These are phyloP conservation scores for Allobates femoralis DNA, from an alignment of 2,797 vertebrate genomes.

Conservation along the genomic window DNA sequence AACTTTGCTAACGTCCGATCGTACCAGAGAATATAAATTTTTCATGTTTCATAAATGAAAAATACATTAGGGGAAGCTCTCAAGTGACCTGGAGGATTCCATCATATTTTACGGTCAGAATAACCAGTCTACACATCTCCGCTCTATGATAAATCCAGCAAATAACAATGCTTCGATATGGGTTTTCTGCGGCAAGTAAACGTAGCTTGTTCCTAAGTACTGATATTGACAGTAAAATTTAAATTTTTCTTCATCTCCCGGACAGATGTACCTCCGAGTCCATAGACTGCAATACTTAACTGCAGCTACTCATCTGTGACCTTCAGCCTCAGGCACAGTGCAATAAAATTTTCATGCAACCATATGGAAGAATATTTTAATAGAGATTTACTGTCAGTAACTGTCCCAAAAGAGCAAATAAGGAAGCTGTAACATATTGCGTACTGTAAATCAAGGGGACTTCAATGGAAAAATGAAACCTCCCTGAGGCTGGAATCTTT, in stretches of 20 bases:
- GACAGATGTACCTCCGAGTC: constrained; percentile 87
- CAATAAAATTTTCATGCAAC: constrained; percentile 97
- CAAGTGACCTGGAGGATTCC: constrained; percentile 71
- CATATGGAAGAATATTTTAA: constrained; percentile 96
- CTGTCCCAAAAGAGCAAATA: constrained; percentile 92
- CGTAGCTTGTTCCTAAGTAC: constrained; percentile 79
- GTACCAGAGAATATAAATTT: constrained; percentile 76
- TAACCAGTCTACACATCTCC: constrained; percentile 65
- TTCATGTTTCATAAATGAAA: constrained; percentile 80
- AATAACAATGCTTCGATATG: constrained; percentile 62
- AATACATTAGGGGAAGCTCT: constrained; percentile 76
- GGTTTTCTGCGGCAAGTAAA: constrained; percentile 75
- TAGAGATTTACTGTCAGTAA: constrained; percentile 94
- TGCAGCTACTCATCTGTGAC: constrained; percentile 87
- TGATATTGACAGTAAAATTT: constrained; percentile 86
- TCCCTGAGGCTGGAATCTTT: constrained; percentile 83
- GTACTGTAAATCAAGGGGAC: constrained; percentile 91
- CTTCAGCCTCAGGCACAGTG: constrained; percentile 88
- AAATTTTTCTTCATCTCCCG: constrained; percentile 85
- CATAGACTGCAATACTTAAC: constrained; percentile 86
- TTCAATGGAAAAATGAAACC: constrained; percentile 83
- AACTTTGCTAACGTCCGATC: constrained; percentile 69
- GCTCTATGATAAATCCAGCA: constrained; percentile 54
- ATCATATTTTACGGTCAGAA: constrained; percentile 70
- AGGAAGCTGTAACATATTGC: constrained; percentile 94